Percentiles rank a stretch among this genome's conserved stretches.
These are phyloP conservation scores for Apoderus coryli DNA, from an alignment of 2,888 invertebrate species.

Conservation along the genomic window DNA sequence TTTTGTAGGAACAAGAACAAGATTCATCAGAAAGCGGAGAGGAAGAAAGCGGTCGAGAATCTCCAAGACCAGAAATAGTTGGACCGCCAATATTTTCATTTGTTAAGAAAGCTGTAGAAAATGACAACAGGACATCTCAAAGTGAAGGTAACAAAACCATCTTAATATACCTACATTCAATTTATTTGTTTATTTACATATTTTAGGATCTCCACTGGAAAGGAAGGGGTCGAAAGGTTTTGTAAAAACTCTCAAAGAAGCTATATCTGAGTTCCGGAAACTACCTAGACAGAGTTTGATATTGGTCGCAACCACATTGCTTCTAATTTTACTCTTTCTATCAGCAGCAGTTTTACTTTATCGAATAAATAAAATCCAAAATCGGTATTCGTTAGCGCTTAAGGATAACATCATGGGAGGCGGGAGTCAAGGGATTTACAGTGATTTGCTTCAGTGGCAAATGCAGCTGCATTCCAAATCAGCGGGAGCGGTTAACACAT, in stretches of 20 bases:
- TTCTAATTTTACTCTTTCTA: constrained; percentile 40
- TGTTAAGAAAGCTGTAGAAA: constrained; percentile 15
- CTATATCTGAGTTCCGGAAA: constrained; percentile 23
- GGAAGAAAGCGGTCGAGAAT: constrained; percentile 25
- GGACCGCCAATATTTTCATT: constrained; percentile 15
- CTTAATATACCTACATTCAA: too few relatives aligned
- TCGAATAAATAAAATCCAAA: constrained; percentile 37
- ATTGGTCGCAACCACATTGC: constrained; percentile 37
- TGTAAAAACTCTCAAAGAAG: constrained; percentile 19
- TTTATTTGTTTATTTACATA: too few relatives aligned
- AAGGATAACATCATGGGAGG: constrained; percentile 23
- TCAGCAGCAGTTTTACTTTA: constrained; percentile 43
- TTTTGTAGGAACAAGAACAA: constrained; percentile 22
- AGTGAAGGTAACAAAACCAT: constrained; percentile 17
- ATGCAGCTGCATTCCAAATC: constrained; percentile 55
- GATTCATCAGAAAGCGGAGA: constrained; percentile 28
- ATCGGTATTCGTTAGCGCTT: constrained; percentile 17
- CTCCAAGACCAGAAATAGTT: constrained; percentile 19
- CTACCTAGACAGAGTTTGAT: constrained; percentile 38
- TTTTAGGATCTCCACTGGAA: constrained; percentile 16
- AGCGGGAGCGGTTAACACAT: constrained; percentile 55
- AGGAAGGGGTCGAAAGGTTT: constrained; percentile 18
- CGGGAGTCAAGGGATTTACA: constrained; percentile 46
- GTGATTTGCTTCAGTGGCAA: constrained; percentile 54
- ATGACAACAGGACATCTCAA: constrained; percentile 15